Percentiles rank a stretch among this genome's conserved stretches.
These are phyloP conservation scores for Allophyes oxyacanthae DNA, from an alignment of 2,888 invertebrate genomes.

Conservation along the genomic window DNA sequence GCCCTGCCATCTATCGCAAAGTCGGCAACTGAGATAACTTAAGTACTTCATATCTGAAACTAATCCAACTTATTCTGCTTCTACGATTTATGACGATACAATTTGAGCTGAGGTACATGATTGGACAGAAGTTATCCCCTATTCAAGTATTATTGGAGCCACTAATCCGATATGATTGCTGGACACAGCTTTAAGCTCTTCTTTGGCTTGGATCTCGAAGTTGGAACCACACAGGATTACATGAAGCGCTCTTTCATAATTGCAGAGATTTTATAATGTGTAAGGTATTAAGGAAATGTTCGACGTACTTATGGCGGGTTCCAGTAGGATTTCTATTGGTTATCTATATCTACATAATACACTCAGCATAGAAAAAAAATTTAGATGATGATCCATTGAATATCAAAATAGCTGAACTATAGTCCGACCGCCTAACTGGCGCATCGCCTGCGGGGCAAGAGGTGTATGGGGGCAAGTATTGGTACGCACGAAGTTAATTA, in stretches of 20 bases:
- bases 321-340: too few relatives aligned
- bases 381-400: too few relatives aligned
- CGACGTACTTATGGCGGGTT: too few relatives aligned
- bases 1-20: neutral
- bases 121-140: neutral
- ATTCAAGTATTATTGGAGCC: slow-evolving; percentile 1
- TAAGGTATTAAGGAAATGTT: too few relatives aligned
- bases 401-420: too few relatives aligned
- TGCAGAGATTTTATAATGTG: too few relatives aligned
- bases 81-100: neutral
- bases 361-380: too few relatives aligned
- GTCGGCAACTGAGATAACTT: neutral
- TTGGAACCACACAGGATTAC: neutral
- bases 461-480: too few relatives aligned
- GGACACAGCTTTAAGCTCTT: neutral
- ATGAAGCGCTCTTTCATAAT: neutral
- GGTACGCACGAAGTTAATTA: too few relatives aligned
- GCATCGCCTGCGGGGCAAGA: too few relatives aligned
- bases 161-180: slow-evolving; percentile 1
- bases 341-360: too few relatives aligned
- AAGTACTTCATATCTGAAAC: neutral
- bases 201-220: neutral
- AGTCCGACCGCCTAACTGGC: too few relatives aligned
- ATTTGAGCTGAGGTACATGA: neutral
- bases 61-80: slow-evolving; percentile 1